Percentiles rank a stretch among this genome's conserved stretches.
Conservation (phyloP, 1,140 invertebrate genomes). For the Drosophila sp. region DNA sequence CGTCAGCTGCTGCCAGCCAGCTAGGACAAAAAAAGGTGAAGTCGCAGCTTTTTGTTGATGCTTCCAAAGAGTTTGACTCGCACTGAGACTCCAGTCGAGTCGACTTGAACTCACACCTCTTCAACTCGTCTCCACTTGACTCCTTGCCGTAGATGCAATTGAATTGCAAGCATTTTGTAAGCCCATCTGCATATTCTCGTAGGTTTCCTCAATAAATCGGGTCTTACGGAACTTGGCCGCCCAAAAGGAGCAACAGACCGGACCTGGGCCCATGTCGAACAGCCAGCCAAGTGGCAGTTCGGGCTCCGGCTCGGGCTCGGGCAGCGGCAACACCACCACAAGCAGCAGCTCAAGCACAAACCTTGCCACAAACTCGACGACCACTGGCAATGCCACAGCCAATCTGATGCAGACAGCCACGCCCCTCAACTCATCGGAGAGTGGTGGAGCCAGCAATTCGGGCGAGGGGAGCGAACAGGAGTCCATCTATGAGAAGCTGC, state of each 20-base stretch:
- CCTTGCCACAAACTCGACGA: slow-evolving; percentile 23
- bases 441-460: slow-evolving; percentile 77
- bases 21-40: slow-evolving; percentile 9
- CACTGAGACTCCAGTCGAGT: slow-evolving; percentile 2
- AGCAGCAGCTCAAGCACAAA: slow-evolving; percentile 17
- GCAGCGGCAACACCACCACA: neutral
- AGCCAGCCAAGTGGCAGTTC: neutral
- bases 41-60: slow-evolving; percentile 15
- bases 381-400: slow-evolving; percentile 21
- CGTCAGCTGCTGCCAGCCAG: slow-evolving; percentile 27
- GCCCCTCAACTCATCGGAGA: slow-evolving; percentile 73
- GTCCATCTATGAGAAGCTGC: slow-evolving; percentile 92
- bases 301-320: neutral
- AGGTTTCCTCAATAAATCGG: slow-evolving; percentile 99
- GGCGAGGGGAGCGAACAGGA: slow-evolving; percentile 85
- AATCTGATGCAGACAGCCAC: slow-evolving; percentile 69
- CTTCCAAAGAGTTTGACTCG: slow-evolving; percentile 6
- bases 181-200: neutral
- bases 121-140: neutral
- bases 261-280: slow-evolving; percentile 5
- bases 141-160: neutral
- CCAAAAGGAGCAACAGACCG: slow-evolving; percentile 90
- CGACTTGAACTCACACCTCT: slow-evolving; percentile 4
- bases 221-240: slow-evolving; percentile 97
- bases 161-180: slow-evolving; percentile 8